Percentiles rank a stretch among this genome's conserved stretches.
phyloP scores from a whole-genome alignment of 2,888 invertebrate genomes.

The Ephialtes manifestator region DNA sequence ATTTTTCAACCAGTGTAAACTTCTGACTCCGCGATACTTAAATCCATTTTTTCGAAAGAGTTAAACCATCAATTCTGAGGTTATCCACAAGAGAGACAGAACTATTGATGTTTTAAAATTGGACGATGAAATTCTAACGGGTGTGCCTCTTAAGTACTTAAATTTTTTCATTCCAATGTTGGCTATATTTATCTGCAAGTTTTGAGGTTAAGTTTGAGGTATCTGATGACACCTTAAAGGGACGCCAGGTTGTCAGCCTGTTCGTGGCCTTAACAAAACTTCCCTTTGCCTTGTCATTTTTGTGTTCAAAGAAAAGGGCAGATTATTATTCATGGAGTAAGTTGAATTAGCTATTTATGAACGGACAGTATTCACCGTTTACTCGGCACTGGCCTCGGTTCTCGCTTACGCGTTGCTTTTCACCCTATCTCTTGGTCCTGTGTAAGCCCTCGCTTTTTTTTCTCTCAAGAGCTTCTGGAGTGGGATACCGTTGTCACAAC shows the following conservation, averaged over 20 bases:
- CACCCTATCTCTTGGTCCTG: conserved; percentile 48
- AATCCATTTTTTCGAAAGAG: too few relatives aligned
- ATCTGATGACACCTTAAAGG: too few relatives aligned
- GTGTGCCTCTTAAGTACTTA: not conserved
- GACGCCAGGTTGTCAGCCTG: not conserved
- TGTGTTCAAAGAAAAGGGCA: not conserved
- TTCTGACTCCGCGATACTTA: too few relatives aligned
- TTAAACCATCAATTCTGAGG: too few relatives aligned
- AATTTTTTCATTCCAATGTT: not conserved
- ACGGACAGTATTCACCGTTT: conserved; percentile 12
- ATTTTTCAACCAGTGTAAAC: too few relatives aligned
- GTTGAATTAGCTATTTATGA: conserved; percentile 52
- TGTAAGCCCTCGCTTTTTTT: conserved; percentile 13
- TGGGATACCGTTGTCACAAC: conserved; percentile 52
- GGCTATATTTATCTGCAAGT: not conserved
- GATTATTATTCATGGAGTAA: conserved; percentile 33
- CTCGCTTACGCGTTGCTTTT: conserved; percentile 65
- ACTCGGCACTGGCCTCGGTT: conserved; percentile 40
- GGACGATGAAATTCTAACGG: too few relatives aligned
- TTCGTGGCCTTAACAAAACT: not conserved
- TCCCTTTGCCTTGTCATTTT: not conserved
- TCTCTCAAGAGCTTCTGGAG: conserved; percentile 43
- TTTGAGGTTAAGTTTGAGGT: too few relatives aligned
- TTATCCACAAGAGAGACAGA: too few relatives aligned
- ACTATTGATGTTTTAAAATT: too few relatives aligned